Conservation (phyloP, 1,140 invertebrate genomes). For the Trinorchestia longiramus region DNA sequence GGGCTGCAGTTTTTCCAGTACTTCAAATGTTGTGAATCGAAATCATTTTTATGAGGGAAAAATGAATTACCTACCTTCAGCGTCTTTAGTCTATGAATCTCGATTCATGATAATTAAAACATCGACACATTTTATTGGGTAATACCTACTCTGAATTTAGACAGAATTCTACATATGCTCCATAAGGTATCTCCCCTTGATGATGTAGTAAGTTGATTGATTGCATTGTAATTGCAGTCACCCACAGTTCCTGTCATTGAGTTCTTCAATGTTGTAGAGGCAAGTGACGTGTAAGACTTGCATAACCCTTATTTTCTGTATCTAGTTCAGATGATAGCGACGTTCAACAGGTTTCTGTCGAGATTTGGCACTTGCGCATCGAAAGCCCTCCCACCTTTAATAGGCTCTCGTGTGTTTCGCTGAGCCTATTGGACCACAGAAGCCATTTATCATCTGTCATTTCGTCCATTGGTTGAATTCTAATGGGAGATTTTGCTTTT, state of each 20-base stretch:
- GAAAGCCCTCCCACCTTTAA: conserved; percentile 27
- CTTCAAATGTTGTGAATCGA: too few species aligned
- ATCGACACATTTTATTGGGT: too few species aligned
- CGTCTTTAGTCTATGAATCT: too few species aligned
- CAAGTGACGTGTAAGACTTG: conserved; percentile 1
- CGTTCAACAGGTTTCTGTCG: conserved; percentile 28
- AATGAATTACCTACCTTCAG: too few species aligned
- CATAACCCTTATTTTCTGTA: conserved; percentile 8
- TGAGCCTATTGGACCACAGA: not conserved
- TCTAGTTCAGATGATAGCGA: not conserved
- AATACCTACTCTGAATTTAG: too few species aligned
- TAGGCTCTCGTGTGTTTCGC: conserved; percentile 1
- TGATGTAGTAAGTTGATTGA: not conserved
- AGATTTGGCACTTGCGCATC: conserved; percentile 15
- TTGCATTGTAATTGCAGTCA: not conserved
- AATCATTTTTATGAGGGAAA: too few species aligned
- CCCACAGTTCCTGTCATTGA: not conserved
- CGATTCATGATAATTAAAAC: too few species aligned
- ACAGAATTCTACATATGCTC: too few species aligned
- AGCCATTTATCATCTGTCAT: conserved; percentile 51
- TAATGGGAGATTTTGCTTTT: conserved; percentile 31
- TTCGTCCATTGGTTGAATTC: conserved; percentile 43
- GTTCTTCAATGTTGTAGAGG: not conserved
- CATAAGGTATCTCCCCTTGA: not conserved
- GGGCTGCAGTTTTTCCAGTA: too few species aligned